Evolutionary conservation across 92 coral and sea anemone genomes (phyloP).

Genomic region (Phenganax subtilis): DNA sequence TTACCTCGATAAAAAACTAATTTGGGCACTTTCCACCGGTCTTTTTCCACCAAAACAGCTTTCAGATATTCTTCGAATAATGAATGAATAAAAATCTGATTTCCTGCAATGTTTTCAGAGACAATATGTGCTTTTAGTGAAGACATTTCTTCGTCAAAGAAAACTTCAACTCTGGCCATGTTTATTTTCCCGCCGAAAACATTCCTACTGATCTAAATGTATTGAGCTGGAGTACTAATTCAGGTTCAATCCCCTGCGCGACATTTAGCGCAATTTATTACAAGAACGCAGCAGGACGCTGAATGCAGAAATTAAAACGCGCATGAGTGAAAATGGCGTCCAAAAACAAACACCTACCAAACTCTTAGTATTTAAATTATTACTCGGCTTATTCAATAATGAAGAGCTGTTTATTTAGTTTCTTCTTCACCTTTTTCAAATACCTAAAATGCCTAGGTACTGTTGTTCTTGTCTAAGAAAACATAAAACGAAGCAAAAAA

Average conservation of each 20-base stretch:
- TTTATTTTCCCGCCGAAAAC: background rate
- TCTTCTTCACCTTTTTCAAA: too few species aligned
- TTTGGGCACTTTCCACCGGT: background rate
- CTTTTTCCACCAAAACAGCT: background rate
- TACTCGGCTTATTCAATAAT: too few species aligned
- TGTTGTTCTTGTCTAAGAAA: too few species aligned
- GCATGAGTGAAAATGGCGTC: too few species aligned
- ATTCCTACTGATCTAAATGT: background rate
- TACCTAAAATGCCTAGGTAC: too few species aligned
- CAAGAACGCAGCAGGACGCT: too few species aligned
- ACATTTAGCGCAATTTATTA: background rate
- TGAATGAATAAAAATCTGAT: background rate
- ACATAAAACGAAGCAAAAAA: too few species aligned
- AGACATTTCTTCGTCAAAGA: background rate
- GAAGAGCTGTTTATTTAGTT: too few species aligned
- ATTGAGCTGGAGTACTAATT: background rate
- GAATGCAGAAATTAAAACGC: too few species aligned
- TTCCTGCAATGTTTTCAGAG: background rate
- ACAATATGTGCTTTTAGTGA: background rate
- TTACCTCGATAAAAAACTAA: background rate
- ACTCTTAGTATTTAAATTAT: too few species aligned
- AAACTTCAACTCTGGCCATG: background rate
- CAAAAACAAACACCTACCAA: too few species aligned
- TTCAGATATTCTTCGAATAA: background rate
- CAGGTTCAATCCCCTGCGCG: slow-evolving; percentile 14